Conservation (phyloP, 2,888 invertebrate species). For the Blera fallax region DNA sequence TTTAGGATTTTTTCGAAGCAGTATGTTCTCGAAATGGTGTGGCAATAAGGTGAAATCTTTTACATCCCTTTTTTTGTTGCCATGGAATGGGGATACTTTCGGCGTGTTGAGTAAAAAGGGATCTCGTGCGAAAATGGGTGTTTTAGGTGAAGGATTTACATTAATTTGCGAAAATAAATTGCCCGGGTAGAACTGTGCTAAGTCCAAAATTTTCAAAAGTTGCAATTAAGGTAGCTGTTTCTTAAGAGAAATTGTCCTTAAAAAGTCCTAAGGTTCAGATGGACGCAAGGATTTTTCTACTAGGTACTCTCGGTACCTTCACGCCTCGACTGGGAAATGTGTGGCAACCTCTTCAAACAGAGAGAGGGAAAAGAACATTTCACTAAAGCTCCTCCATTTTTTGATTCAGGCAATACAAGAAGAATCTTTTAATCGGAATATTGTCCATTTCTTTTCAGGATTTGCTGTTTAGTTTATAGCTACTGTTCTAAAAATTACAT, state of each 20-base stretch:
- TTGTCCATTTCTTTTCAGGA: too few species aligned
- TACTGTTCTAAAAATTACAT: too few species aligned
- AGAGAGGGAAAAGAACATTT: too few species aligned
- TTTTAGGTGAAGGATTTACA: conserved; percentile 22
- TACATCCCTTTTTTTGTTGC: neutral
- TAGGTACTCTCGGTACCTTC: too few species aligned
- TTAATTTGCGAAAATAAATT: neutral
- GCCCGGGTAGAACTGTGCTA: neutral
- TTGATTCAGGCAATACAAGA: too few species aligned
- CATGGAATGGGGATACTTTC: neutral
- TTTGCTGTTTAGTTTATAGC: too few species aligned
- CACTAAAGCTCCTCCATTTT: too few species aligned
- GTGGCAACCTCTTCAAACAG: too few species aligned
- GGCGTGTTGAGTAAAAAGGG: neutral
- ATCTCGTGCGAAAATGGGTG: neutral
- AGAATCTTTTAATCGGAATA: too few species aligned
- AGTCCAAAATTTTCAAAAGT: too few species aligned
- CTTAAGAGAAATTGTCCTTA: neutral
- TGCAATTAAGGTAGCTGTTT: neutral
- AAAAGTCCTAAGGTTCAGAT: neutral
- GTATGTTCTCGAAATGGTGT: conserved; percentile 5
- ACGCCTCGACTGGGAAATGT: too few species aligned
- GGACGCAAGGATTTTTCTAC: too few species aligned
- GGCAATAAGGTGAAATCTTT: conserved; percentile 28
- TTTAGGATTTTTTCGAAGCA: neutral